phyloP scores from a whole-genome alignment of 2,113 vertebrate species.

The Pangasianodon gigas region DNA sequence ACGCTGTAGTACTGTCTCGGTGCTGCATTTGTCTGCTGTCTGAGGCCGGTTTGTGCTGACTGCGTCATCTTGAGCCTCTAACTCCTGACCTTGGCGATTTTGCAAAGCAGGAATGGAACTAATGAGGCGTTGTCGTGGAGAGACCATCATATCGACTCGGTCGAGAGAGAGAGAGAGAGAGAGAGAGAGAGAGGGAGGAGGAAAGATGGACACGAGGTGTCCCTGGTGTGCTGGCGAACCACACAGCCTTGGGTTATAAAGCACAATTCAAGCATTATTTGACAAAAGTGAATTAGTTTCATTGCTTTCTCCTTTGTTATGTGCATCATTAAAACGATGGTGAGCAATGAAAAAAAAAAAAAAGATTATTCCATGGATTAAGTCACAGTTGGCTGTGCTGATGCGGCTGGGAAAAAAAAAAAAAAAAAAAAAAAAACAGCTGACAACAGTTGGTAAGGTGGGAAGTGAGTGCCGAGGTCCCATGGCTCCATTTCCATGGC shows the following conservation, averaged over 20 bases:
- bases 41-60: constrained; percentile 48
- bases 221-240: neutral
- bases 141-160: constrained; percentile 19
- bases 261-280: neutral
- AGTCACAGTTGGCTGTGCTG: neutral
- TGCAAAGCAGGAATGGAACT: constrained; percentile 60
- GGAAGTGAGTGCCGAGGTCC: constrained; percentile 67
- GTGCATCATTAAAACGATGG: neutral
- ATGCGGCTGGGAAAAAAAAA: constrained; percentile 36
- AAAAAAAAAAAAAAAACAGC: constrained; percentile 38
- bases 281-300: neutral
- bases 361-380: neutral
- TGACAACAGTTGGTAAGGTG: constrained; percentile 69
- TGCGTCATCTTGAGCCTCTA: constrained; percentile 41
- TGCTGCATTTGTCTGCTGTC: neutral
- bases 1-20: neutral
- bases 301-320: neutral
- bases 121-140: constrained; percentile 52
- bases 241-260: neutral
- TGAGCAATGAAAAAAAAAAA: neutral
- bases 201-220: neutral
- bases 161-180: constrained; percentile 1
- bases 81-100: constrained; percentile 64
- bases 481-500: constrained; percentile 72
- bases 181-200: neutral